A percentile compares a stretch with the other conserved stretches of the same genome.
These are phyloP conservation scores for Ormyrus rosae DNA, from an alignment of 2,888 invertebrate genomes.

Conservation along the genomic window DNA sequence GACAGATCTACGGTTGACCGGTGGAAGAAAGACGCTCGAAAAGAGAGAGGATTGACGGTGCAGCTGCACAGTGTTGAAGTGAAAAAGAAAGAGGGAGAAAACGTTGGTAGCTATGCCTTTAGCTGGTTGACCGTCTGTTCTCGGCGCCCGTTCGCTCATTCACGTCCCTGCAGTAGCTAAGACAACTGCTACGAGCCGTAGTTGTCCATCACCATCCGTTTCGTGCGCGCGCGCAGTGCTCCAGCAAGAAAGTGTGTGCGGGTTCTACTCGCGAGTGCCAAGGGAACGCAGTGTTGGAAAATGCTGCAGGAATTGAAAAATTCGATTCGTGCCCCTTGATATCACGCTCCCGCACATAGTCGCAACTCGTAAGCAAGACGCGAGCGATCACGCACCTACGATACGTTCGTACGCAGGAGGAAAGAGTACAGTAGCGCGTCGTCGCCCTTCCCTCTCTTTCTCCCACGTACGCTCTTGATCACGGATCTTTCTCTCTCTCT, in stretches of 20 bases:
- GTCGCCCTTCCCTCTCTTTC: slow-evolving; percentile 15
- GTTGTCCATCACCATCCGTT: background rate
- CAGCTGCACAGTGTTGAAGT: background rate
- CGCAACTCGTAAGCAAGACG: background rate
- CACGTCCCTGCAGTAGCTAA: background rate
- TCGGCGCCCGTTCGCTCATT: slow-evolving; percentile 28
- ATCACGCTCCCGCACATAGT: background rate
- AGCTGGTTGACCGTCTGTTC: slow-evolving; percentile 26
- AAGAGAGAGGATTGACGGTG: too few species aligned
- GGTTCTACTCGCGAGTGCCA: background rate
- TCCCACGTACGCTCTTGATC: background rate
- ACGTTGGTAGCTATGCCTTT: background rate
- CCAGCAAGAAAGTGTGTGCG: background rate
- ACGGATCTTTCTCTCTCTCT: background rate
- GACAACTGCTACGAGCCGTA: background rate
- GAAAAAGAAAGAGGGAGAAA: slow-evolving; percentile 1
- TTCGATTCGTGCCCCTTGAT: slow-evolving; percentile 23
- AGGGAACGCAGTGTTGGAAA: background rate
- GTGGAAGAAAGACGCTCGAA: too few species aligned
- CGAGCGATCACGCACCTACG: background rate
- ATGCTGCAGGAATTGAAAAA: slow-evolving; percentile 13
- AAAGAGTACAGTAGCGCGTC: background rate
- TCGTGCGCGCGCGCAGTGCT: background rate
- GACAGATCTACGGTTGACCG: too few species aligned
- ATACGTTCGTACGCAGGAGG: background rate